phyloP scores from a whole-genome alignment of 2,888 invertebrate genomes.

The Parascotia fuliginaria region DNA sequence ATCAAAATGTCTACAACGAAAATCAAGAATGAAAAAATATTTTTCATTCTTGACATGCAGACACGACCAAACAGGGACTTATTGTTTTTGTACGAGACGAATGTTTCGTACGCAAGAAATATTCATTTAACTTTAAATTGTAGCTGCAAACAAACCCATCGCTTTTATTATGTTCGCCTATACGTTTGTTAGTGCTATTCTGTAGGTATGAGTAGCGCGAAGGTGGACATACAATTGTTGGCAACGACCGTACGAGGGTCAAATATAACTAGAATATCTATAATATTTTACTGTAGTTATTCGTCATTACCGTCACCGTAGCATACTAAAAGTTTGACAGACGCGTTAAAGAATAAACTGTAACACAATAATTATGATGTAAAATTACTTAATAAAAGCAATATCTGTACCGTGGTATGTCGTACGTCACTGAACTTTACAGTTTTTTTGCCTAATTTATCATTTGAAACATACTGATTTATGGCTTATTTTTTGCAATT shows the following conservation, averaged over 20 bases:
- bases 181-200: conserved; percentile 16
- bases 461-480: neutral
- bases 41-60: conserved; percentile 4
- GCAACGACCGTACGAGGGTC: conserved; percentile 14
- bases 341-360: too few relatives aligned
- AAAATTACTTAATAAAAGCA: too few relatives aligned
- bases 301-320: too few relatives aligned
- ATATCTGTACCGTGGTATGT: too few relatives aligned
- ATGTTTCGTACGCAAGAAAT: conserved; percentile 25
- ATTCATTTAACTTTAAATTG: conserved; percentile 27
- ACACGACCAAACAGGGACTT: conserved; percentile 6
- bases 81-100: conserved; percentile 20
- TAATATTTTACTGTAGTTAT: too few relatives aligned
- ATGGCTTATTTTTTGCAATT: neutral
- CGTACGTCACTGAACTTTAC: neutral
- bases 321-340: too few relatives aligned
- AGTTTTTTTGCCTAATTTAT: neutral
- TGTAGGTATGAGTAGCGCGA: conserved; percentile 14
- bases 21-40: neutral
- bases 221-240: conserved; percentile 19
- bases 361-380: too few relatives aligned
- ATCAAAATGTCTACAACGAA: neutral
- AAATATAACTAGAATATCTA: conserved; percentile 5
- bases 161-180: conserved; percentile 26
- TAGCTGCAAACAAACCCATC: conserved; percentile 37